Evolutionary conservation across 1,140 invertebrate species (phyloP).

Genomic region (Drosophila trapezifrons): DNA sequence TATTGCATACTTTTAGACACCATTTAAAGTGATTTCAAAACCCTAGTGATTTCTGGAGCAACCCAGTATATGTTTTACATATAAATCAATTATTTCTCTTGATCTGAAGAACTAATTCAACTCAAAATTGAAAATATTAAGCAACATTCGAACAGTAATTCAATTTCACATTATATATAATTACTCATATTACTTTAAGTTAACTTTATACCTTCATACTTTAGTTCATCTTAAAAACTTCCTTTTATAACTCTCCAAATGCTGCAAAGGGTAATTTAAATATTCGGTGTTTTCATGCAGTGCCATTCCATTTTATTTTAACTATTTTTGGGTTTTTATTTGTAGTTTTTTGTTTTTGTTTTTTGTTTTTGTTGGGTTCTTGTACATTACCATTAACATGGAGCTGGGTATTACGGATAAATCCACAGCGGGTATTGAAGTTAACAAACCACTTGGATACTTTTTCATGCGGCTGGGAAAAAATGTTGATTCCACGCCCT

Average conservation of each 20-base stretch:
- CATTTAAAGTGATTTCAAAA: no score
- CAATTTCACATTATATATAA: no score
- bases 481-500: slow-evolving; percentile 84
- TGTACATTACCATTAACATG: slow-evolving; percentile 84
- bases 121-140: background rate
- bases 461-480: slow-evolving; percentile 84
- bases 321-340: slow-evolving; percentile 18
- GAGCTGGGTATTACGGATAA: slow-evolving; percentile 84
- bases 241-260: background rate
- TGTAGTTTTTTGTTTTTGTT: slow-evolving; percentile 14
- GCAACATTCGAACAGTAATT: no score
- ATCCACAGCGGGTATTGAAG: slow-evolving; percentile 84
- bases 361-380: slow-evolving; percentile 31
- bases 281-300: slow-evolving; percentile 17
- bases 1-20: no score
- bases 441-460: slow-evolving; percentile 84
- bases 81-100: no score
- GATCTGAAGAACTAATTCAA: background rate
- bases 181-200: no score
- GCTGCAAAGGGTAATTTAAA: slow-evolving; percentile 1
- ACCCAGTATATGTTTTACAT: no score
- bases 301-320: slow-evolving; percentile 22
- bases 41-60: no score
- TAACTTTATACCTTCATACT: no score
- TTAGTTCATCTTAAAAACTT: background rate